phyloP scores from a whole-genome alignment of 2,888 invertebrate species.

The Stenodema calcarata region DNA sequence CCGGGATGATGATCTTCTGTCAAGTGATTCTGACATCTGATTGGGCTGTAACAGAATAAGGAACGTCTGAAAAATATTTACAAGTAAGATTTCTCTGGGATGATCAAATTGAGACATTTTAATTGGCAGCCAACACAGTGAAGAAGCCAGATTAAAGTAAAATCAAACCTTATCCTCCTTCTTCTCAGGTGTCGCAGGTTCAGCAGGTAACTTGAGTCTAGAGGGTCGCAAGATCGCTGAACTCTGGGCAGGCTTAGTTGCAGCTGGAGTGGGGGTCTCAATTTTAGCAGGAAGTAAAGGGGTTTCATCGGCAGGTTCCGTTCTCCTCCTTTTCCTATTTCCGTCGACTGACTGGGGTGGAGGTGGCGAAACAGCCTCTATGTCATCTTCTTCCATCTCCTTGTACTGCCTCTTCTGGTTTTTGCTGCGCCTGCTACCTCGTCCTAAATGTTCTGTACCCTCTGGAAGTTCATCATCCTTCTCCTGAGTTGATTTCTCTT shows the following conservation, averaged over 20 bases:
- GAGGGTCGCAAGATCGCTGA: slow-evolving; percentile 27
- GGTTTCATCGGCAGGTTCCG: neutral
- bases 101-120: too few species aligned
- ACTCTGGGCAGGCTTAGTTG: neutral
- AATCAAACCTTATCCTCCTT: slow-evolving; percentile 17
- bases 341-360: neutral
- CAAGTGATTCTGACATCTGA: neutral
- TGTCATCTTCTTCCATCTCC: slow-evolving; percentile 44
- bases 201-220: slow-evolving; percentile 6
- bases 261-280: neutral
- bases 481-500: neutral
- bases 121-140: neutral
- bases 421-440: slow-evolving; percentile 14
- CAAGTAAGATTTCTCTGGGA: neutral
- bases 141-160: neutral
- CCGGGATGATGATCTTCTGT: slow-evolving; percentile 6
- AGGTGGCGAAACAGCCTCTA: slow-evolving; percentile 25
- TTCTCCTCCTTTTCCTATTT: slow-evolving; percentile 12
- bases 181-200: neutral
- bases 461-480: neutral
- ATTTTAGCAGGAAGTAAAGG: neutral
- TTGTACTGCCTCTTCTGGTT: slow-evolving; percentile 30
- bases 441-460: neutral
- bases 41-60: neutral
- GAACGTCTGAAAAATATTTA: neutral